Evolutionary conservation across 2,888 invertebrate genomes (phyloP).

Genomic region (Drosophila macrospina): DNA sequence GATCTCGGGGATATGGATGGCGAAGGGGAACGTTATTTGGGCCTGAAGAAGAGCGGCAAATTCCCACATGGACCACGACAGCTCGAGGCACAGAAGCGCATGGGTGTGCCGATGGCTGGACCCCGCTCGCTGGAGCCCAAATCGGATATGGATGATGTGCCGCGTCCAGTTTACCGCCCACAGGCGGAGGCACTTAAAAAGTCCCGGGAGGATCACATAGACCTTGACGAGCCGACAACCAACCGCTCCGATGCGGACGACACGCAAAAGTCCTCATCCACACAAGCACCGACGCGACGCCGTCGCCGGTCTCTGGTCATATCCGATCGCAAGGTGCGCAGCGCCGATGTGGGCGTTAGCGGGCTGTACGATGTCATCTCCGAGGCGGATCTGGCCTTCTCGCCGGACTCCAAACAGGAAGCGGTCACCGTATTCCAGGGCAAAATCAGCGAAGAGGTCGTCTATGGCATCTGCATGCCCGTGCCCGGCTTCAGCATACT

Average conservation of each 20-base stretch:
- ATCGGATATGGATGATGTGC: slow-evolving; percentile 72
- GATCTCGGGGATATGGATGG: slow-evolving; percentile 77
- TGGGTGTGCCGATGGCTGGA: slow-evolving; percentile 87
- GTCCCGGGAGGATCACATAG: slow-evolving; percentile 74
- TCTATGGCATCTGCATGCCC: slow-evolving; percentile 96
- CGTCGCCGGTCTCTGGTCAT: slow-evolving; percentile 89
- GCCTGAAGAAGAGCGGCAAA: slow-evolving; percentile 87
- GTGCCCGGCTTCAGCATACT: slow-evolving; percentile 95
- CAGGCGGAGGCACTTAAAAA: slow-evolving; percentile 75
- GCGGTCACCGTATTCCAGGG: slow-evolving; percentile 95
- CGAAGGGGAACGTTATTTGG: slow-evolving; percentile 84
- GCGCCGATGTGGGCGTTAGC: slow-evolving; percentile 95
- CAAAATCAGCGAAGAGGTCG: slow-evolving; percentile 94
- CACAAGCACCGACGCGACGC: slow-evolving; percentile 22
- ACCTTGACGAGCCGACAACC: slow-evolving; percentile 60
- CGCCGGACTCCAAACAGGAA: slow-evolving; percentile 92
- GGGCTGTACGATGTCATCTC: slow-evolving; percentile 96
- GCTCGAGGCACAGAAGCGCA: slow-evolving; percentile 86
- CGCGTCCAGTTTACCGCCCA: slow-evolving; percentile 82
- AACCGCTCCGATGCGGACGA: slow-evolving; percentile 35
- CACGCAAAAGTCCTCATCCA: slow-evolving; percentile 8
- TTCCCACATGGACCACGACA: slow-evolving; percentile 92
- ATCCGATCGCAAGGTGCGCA: slow-evolving; percentile 90
- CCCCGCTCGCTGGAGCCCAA: slow-evolving; percentile 86
- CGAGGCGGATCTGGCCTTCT: slow-evolving; percentile 95